Evolutionary conservation across 2,888 invertebrate species (phyloP).

Genomic region (Leptinotarsa juncta): DNA sequence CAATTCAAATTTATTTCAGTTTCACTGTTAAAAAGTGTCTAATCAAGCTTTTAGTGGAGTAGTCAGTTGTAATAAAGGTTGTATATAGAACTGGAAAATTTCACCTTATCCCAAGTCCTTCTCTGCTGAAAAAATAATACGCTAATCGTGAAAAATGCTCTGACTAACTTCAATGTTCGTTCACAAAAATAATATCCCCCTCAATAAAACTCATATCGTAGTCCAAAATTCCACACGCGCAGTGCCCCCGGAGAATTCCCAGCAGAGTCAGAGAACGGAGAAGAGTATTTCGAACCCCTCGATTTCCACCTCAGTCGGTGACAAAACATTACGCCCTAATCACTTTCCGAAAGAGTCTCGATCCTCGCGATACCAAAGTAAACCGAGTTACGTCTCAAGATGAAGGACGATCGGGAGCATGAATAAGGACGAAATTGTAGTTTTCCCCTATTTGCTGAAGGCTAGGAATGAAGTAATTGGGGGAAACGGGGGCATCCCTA

Average conservation of each 20-base stretch:
- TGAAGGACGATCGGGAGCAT: conserved; percentile 19
- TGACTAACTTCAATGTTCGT: not conserved
- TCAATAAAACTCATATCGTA: not conserved
- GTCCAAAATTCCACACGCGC: not conserved
- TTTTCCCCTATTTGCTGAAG: conserved; percentile 48
- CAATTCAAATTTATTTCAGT: too few species aligned
- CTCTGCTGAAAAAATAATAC: too few species aligned
- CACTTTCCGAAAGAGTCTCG: conserved; percentile 20
- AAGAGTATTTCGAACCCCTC: conserved; percentile 19
- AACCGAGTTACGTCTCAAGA: conserved; percentile 28
- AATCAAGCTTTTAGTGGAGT: too few species aligned
- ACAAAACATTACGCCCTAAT: conserved; percentile 23
- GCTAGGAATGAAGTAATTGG: conserved; percentile 51
- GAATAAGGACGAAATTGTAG: conserved; percentile 33
- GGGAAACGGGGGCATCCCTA: conserved; percentile 20
- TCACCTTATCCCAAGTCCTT: too few species aligned
- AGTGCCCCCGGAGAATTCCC: not conserved
- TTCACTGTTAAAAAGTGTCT: too few species aligned
- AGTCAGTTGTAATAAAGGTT: too few species aligned
- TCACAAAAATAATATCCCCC: not conserved
- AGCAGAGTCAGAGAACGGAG: not conserved
- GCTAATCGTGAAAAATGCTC: too few species aligned
- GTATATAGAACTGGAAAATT: too few species aligned
- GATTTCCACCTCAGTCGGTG: conserved; percentile 12
- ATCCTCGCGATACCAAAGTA: conserved; percentile 24